These are phyloP conservation scores for Apostichopus leukothele DNA, from an alignment of 53 echinoderm and acorn worm species.

Conservation along the genomic window DNA sequence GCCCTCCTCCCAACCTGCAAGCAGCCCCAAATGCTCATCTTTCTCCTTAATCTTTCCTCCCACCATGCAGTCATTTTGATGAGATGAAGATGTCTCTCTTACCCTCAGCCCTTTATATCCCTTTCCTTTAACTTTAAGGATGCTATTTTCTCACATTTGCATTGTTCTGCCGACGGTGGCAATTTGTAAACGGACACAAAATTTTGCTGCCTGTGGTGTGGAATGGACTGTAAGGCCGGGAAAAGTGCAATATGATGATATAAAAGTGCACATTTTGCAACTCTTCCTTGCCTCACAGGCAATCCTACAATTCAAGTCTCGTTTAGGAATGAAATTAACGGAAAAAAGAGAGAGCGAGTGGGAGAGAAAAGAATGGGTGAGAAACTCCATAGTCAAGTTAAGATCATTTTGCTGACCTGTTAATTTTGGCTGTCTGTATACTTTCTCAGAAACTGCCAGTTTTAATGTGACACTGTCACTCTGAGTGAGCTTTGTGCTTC, in stretches of 20 bases:
- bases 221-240: constrained; percentile 35
- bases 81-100: too few species aligned
- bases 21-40: background rate
- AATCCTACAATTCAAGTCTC: background rate
- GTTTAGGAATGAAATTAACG: too few species aligned
- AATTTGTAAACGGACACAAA: too few species aligned
- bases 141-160: too few species aligned
- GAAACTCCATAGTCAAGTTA: background rate
- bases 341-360: background rate
- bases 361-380: background rate
- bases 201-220: background rate
- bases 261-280: background rate
- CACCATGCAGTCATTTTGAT: too few species aligned
- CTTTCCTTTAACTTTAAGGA: too few species aligned
- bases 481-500: constrained; percentile 69
- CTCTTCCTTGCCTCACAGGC: constrained; percentile 11
- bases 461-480: constrained; percentile 65
- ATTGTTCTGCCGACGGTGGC: too few species aligned
- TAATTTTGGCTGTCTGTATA: constrained; percentile 63
- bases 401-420: constrained; percentile 66
- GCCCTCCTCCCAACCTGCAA: constrained; percentile 34
- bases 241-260: constrained; percentile 44
- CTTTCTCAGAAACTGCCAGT: constrained; percentile 63
- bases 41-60: too few species aligned
- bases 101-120: too few species aligned